Conservation (phyloP, 2,888 invertebrate genomes). For the Miltochrista miniata region DNA sequence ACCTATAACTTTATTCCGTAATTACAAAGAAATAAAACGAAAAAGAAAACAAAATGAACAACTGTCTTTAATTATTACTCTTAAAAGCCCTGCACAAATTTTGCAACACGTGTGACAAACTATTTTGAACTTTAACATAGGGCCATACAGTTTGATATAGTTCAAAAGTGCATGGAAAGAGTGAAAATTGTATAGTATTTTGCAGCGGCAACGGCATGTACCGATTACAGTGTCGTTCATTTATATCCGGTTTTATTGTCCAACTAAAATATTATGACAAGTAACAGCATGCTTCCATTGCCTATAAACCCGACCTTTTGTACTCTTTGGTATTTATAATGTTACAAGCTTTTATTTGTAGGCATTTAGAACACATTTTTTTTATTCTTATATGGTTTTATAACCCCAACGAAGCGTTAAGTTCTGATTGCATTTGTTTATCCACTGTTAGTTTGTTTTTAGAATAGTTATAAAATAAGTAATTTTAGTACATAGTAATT, state of each 20-base stretch:
- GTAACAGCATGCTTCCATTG: conserved; percentile 46
- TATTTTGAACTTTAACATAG: conserved; percentile 9
- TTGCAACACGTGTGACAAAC: neutral
- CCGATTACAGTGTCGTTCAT: conserved; percentile 47
- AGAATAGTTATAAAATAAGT: no score
- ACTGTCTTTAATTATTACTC: conserved; percentile 9
- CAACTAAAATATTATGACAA: conserved; percentile 51
- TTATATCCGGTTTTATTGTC: conserved; percentile 53
- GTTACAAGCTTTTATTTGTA: conserved; percentile 13
- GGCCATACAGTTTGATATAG: conserved; percentile 21
- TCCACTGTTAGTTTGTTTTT: no score
- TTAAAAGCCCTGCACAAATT: conserved; percentile 5
- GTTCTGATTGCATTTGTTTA: neutral
- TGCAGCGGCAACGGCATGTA: conserved; percentile 40
- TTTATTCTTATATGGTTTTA: neutral
- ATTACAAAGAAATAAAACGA: neutral
- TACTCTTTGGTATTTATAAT: conserved; percentile 18
- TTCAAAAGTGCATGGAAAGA: conserved; percentile 13
- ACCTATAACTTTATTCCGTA: neutral
- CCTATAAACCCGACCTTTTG: conserved; percentile 39
- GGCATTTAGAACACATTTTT: neutral
- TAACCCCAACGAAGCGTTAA: neutral
- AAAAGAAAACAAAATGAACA: conserved; percentile 17
- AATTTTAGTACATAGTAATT: no score
- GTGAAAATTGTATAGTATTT: conserved; percentile 36